Conservation (phyloP, 2,113 vertebrate genomes). For the Aplodontia rufa region DNA sequence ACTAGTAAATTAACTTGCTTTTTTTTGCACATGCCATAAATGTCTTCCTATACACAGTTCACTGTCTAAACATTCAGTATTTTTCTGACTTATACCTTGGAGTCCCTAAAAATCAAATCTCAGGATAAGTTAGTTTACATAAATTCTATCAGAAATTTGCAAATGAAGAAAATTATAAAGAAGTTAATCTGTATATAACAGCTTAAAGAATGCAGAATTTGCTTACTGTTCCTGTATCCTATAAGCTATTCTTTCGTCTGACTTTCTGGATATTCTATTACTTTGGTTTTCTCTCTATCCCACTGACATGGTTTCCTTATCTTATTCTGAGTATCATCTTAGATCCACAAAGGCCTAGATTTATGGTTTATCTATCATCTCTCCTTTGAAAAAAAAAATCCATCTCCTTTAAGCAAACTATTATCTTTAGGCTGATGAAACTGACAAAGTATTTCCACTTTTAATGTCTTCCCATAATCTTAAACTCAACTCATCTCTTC, state of each 20-base stretch:
- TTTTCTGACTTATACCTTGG: neutral
- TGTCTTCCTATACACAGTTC: neutral
- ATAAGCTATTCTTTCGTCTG: neutral
- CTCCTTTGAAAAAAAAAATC: neutral
- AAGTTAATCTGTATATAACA: neutral
- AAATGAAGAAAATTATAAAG: neutral
- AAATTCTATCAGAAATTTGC: neutral
- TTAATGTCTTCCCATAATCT: conserved; percentile 11
- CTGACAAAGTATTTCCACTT: neutral
- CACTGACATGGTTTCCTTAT: neutral
- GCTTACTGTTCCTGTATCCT: neutral
- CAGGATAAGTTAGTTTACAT: neutral
- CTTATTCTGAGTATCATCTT: neutral
- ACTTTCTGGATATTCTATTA: neutral
- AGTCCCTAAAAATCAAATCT: neutral
- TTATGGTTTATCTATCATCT: neutral
- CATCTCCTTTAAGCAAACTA: neutral
- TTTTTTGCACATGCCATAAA: neutral
- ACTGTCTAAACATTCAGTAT: neutral
- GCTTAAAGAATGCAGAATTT: neutral
- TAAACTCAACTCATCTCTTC: neutral
- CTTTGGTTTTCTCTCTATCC: neutral
- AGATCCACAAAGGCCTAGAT: neutral
- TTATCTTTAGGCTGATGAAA: neutral
- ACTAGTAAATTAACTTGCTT: neutral